Conservation (phyloP, 2,797 vertebrate species). For the Cirrhinus mrigala region DNA sequence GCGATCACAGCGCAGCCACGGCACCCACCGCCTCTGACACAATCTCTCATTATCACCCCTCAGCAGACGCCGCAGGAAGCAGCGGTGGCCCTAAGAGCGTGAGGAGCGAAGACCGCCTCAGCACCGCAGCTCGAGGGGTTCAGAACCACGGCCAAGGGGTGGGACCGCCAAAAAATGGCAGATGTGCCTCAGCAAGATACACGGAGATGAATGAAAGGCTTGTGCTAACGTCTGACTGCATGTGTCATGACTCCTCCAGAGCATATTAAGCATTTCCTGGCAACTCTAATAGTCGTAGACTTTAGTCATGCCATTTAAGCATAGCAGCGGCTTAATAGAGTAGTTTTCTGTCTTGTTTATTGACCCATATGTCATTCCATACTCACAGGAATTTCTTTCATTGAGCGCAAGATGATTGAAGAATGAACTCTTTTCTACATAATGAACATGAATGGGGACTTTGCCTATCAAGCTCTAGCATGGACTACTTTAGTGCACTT, state of each 20-base stretch:
- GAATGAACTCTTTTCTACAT: neutral
- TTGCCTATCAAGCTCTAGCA: neutral
- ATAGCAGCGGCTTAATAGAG: neutral
- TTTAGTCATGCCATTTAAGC: neutral
- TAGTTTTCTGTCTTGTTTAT: neutral
- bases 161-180: constrained; percentile 33
- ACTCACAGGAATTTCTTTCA: neutral
- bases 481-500: neutral
- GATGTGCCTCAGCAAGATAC: constrained; percentile 42
- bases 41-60: constrained; percentile 58
- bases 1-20: constrained; percentile 41
- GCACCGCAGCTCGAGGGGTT: constrained; percentile 16
- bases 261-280: constrained; percentile 36
- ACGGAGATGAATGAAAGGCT: constrained; percentile 36
- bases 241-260: neutral
- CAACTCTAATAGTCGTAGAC: neutral
- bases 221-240: constrained; percentile 26
- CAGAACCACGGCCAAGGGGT: neutral
- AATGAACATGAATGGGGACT: neutral
- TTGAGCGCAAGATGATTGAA: neutral
- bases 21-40: constrained; percentile 28
- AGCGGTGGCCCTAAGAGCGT: constrained; percentile 12
- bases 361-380: neutral
- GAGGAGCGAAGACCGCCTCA: constrained; percentile 30
- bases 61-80: constrained; percentile 47